Evolutionary conservation across 2,888 invertebrate species (phyloP).

Genomic region (Cheilosia grossa): DNA sequence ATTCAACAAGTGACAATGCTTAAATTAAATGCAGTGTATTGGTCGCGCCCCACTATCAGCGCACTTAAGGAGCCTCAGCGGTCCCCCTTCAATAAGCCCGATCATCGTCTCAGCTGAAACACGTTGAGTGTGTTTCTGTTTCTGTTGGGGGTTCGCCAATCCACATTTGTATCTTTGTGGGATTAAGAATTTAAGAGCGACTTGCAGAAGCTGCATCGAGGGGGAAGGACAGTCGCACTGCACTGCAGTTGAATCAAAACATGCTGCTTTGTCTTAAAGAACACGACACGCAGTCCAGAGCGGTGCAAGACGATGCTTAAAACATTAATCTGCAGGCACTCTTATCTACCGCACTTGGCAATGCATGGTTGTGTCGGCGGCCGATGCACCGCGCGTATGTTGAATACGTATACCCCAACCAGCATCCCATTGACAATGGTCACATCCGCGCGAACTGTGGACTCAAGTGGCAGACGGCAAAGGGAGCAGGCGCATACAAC

Average conservation of each 20-base stretch:
- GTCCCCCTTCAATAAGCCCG: constrained; percentile 54
- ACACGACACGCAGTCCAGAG: constrained; percentile 20
- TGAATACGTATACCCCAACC: constrained; percentile 9
- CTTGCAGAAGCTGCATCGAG: constrained; percentile 18
- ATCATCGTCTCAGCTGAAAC: background rate
- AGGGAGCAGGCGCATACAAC: constrained; percentile 1
- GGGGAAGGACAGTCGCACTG: background rate
- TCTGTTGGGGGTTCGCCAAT: constrained; percentile 5
- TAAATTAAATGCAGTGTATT: constrained; percentile 68
- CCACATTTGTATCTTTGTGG: constrained; percentile 48
- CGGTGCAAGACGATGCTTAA: constrained; percentile 15
- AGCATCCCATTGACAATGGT: constrained; percentile 64
- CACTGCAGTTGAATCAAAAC: constrained; percentile 37
- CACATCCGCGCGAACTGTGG: constrained; percentile 46
- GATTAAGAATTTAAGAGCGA: constrained; percentile 40
- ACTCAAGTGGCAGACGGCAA: constrained; percentile 1
- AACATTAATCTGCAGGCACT: constrained; percentile 68
- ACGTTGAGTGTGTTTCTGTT: constrained; percentile 17
- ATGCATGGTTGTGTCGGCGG: constrained; percentile 10
- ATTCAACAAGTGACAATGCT: constrained; percentile 70
- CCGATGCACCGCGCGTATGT: constrained; percentile 10
- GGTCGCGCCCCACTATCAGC: constrained; percentile 70
- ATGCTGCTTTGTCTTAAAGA: constrained; percentile 51
- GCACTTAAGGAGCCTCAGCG: constrained; percentile 32
- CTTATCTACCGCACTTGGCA: constrained; percentile 28